phyloP scores from a whole-genome alignment of 2,113 vertebrate species.

The Callithrix jacchus region DNA sequence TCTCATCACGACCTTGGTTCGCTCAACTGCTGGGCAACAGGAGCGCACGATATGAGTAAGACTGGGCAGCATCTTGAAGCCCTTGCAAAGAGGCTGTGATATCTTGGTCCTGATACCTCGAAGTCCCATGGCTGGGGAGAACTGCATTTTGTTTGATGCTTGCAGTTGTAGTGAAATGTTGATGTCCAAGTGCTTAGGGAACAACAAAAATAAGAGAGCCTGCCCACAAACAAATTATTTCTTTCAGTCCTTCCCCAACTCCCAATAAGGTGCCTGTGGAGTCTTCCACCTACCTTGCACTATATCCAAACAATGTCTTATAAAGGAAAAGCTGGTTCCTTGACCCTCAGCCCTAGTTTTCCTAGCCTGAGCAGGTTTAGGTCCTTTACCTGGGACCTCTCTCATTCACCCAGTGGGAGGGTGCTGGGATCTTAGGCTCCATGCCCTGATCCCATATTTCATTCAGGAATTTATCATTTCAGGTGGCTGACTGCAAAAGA shows the following conservation, averaged over 20 bases:
- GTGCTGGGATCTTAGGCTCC: too few relatives aligned
- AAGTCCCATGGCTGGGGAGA: not conserved
- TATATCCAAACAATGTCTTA: not conserved
- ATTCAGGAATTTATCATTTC: not conserved
- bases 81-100: too few relatives aligned
- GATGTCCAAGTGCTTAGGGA: not conserved
- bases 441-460: not conserved
- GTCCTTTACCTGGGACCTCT: not conserved
- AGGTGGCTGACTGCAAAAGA: not conserved
- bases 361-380: too few relatives aligned
- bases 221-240: not conserved
- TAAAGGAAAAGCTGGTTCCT: not conserved
- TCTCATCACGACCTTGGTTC: not conserved
- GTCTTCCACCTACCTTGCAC: not conserved
- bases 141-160: accelerated
- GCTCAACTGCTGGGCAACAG: not conserved
- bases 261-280: not conserved
- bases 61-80: accelerated
- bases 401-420: not conserved
- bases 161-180: not conserved
- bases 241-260: not conserved
- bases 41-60: accelerated
- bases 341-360: not conserved
- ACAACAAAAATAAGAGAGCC: not conserved
- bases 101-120: too few relatives aligned